Base-by-base conservation (phyloP, 1,140 invertebrate genomes). In the Trachymyrmex cornetzi region DNA sequence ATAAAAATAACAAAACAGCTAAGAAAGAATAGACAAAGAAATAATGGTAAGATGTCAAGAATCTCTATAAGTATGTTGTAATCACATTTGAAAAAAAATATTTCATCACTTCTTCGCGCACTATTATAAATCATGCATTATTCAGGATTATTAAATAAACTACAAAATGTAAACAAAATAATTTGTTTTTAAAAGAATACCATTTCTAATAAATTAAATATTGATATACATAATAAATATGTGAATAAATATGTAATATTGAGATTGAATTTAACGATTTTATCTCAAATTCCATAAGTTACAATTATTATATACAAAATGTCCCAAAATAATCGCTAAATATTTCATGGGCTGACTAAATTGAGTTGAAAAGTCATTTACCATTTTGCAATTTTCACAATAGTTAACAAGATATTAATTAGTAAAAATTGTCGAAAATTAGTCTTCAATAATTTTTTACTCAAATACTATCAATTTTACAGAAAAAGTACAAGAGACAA, bases 1-100 rank as follows among this genome's bases (percentile, higher is more conserved):
- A 84, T 63, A 75, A 84, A 84, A 48, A 84, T 74, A 84, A 75
- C 80, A 61, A 61, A 84, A 74, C 59, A 59, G 3, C 11, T 24
- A 48, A 48, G 55, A n/a, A 30, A 50, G n/a, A 6, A 74, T 16
- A 22, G 38, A 48, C 34, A 72, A 74, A 61, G 55, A 75, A 82
- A 69, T 82, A 82, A 63, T 75, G 38, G 22, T 74, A 84, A 84
- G 38, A 34, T 84, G 55, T 61, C 2, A 24, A 2, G 5, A 74
- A 75, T 74, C 24, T 84, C 2, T 61, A 6, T 19, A 30, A 53
- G 55, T 74, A 61, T 75, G 55, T 75, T 30, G 24, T 61, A 74
- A 84, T 61, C 80, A 0, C 55, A 50, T 27, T 55, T 48, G 19
- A 24, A 74, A 61, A 48, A 27, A 63, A 75, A 24, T 48, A 61